Conservation (phyloP, 2,888 invertebrate genomes). For the Druceiella hillmani region DNA sequence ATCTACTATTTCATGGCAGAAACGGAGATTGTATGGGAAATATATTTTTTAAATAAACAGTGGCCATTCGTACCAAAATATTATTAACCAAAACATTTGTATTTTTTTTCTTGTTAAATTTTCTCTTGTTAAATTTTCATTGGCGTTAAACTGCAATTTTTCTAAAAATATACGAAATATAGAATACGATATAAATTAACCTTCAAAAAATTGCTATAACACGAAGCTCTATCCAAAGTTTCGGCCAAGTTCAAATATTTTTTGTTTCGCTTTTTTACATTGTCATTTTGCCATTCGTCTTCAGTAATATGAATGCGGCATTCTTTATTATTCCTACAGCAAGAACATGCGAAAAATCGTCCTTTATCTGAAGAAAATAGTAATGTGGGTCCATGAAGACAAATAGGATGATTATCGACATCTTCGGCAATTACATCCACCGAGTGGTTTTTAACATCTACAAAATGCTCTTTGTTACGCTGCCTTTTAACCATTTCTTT, state of each 20-base stretch:
- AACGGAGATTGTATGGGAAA: too few species aligned
- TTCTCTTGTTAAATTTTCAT: too few species aligned
- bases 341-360: conserved; percentile 76
- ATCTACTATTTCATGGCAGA: too few species aligned
- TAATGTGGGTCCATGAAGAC: conserved; percentile 72
- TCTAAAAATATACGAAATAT: background rate
- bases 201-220: conserved; percentile 49
- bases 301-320: conserved; percentile 65
- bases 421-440: conserved; percentile 53
- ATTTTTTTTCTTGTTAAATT: too few species aligned
- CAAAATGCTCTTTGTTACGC: too few species aligned
- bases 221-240: conserved; percentile 47
- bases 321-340: conserved; percentile 72
- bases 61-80: too few species aligned
- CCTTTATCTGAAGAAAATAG: conserved; percentile 57
- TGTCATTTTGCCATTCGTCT: conserved; percentile 49
- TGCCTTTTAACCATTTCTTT: too few species aligned
- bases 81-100: too few species aligned
- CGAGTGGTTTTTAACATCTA: conserved; percentile 20
- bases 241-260: conserved; percentile 43
- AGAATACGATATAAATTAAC: conserved; percentile 30
- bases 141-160: background rate
- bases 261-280: conserved; percentile 40
- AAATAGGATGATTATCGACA: conserved; percentile 59
- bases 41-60: too few species aligned